Evolutionary conservation across 1,140 invertebrate genomes (phyloP), one percentile per base, ranked within the genome.

Genomic region (Drosophila persimilis): DNA sequence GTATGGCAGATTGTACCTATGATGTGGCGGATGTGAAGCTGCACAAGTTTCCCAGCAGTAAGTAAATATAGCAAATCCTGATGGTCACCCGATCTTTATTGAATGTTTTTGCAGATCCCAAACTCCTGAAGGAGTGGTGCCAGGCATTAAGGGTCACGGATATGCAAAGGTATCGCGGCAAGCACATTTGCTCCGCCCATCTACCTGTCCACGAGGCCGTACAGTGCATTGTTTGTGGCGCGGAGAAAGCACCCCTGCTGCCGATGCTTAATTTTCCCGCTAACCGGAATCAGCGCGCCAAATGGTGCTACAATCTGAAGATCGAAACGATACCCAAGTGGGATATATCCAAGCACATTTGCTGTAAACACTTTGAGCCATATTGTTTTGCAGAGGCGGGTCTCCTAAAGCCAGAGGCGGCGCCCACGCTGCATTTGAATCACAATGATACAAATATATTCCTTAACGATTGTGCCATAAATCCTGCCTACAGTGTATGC

Each of bases 271-370:
- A 70, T 20, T 89, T 88, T 43, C 83, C 83, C 6, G 78, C 73
- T 22, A 63, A 79, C 47, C 83, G 84, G 31, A 88, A 88, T 48
- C 62, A 76, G 52, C 72, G 83, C 2, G 62, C 80, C 29, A 89
- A 89, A 50, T 89, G 84, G 84, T 89, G 84, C 57, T 71, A 89
- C 24, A 89, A 89, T 73, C 73, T 89, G 3, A 80, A 89, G 67
- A 89, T 89, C 44, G 85, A 80, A 6, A 29, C 75, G 29, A 66
- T 88, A 48, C 53, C 83, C n/a, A 88, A 88, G 44, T 83, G 84
- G 84, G 84, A 88, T 35, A 71, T 52, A 51, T 73, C 75, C 7
- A 75, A 79, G 45, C 79, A 64, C 46, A 75, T 89, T 20, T 89
- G 84, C 70, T 61, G 63, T 29, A 81, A 78, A 24, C 84, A 89